Conservation (phyloP, 2,797 vertebrate species). For the Pipistrellus kuhlii region DNA sequence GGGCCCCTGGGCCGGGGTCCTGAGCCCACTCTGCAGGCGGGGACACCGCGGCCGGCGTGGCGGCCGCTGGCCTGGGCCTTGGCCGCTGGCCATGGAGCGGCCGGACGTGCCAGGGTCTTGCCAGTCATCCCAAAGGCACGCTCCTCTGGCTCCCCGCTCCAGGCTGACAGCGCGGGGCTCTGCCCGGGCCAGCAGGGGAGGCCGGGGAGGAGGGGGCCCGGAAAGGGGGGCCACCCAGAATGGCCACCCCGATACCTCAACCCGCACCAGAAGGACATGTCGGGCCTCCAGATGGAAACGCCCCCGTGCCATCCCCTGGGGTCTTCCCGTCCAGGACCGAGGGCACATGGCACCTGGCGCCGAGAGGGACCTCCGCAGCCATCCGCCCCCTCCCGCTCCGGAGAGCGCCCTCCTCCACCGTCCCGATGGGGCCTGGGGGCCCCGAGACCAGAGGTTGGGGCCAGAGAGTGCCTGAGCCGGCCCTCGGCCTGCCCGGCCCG, state of each 20-base stretch:
- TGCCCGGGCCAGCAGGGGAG: too few relatives aligned
- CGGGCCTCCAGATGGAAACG: fast-evolving
- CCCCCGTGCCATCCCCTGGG: fast-evolving
- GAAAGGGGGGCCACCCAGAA: neutral
- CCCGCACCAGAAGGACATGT: neutral
- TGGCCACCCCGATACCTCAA: fast-evolving
- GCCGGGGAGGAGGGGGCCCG: neutral
- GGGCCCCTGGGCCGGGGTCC: neutral
- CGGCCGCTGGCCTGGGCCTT: neutral
- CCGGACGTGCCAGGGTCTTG: fast-evolving
- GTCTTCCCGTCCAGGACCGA: neutral
- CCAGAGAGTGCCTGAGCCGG: fast-evolving
- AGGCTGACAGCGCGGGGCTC: neutral
- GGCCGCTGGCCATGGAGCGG: neutral
- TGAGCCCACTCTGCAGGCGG: neutral
- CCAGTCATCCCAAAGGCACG: neutral
- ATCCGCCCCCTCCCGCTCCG: neutral
- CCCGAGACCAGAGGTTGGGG: fast-evolving
- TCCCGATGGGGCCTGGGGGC: neutral
- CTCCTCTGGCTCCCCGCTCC: neutral
- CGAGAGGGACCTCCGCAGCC: neutral
- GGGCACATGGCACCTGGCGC: neutral
- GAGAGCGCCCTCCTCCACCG: neutral
- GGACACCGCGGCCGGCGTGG: fast-evolving
- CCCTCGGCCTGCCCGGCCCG: fast-evolving